Base-by-base conservation (phyloP, 2,113 vertebrate genomes). In the Junco hyemalis region DNA sequence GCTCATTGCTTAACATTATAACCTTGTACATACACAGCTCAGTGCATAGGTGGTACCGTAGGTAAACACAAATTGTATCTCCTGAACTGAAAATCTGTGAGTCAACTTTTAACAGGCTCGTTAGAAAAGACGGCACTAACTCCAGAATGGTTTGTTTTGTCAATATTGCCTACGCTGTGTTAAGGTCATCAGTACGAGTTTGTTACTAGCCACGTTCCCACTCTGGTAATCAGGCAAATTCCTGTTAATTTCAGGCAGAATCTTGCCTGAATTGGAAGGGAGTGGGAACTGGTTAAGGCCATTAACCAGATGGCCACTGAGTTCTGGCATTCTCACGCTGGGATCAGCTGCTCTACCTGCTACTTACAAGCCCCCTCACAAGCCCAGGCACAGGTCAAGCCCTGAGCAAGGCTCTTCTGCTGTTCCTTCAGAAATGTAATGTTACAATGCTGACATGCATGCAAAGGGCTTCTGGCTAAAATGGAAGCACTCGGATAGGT, bases 121-220 rank as follows among this genome's bases (percentile, higher is more conserved):
- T 88, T 83, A 92, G 90, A 77, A 88, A 92, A 95, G 81, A 45
- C 25, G 12, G 82, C n/a, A 86, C 14, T 44, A 83, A 60, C 85
- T 92, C 88, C 88, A 91, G 91, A 94, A 91, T 5, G 80, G 44
- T 88, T 96, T 95, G 92, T 96, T 96, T 94, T 90, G 95, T 94
- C 94, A 96, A 94, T 93, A 96, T 60, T 94, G 88, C 90, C 92
- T 81, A 95, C 80, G 28, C 92, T 81, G 68, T 77, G 90, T 78
- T 92, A 93, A 95, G 94, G 94, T 94, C 88, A 93, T 53, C 79
- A 81, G 65, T 31, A 82, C 0, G 2, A 86, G 79, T 33, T 78
- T 82, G 61, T 44, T 84, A 93, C 88, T 86, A 93, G 79, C 82
- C 76, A 64, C 0, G 0, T 90, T 94, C 60, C 48, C 90, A 68